Conservation (phyloP, 2,888 invertebrate species). For the Drosophila heteroneura region DNA sequence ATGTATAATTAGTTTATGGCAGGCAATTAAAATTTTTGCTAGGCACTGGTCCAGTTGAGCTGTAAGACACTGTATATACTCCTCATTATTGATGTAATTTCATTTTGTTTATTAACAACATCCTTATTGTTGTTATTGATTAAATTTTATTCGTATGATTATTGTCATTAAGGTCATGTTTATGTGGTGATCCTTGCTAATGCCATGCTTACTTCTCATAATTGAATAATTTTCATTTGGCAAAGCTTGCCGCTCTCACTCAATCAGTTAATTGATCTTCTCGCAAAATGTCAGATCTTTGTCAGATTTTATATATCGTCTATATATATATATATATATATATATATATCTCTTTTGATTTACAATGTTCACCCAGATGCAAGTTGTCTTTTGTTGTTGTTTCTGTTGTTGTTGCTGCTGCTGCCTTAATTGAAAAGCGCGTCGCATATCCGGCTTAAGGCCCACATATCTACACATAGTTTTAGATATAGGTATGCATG, state of each 20-base stretch:
- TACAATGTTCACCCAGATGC: constrained; percentile 32
- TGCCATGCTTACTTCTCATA: neutral
- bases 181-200: neutral
- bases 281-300: neutral
- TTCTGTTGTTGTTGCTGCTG: neutral
- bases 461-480: constrained; percentile 26
- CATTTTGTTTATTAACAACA: neutral
- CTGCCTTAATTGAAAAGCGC: constrained; percentile 76
- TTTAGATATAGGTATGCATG: constrained; percentile 14
- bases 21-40: too few species aligned
- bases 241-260: neutral
- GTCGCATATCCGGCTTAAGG: constrained; percentile 75
- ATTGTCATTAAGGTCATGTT: neutral
- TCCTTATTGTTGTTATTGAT: neutral
- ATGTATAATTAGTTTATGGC: too few species aligned
- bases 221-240: neutral
- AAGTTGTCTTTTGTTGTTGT: constrained; percentile 15
- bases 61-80: too few species aligned
- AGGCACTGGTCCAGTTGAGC: too few species aligned
- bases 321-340: neutral
- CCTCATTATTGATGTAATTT: neutral
- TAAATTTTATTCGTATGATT: neutral
- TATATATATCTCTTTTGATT: constrained; percentile 15
- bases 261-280: neutral
- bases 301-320: neutral